phyloP scores from a whole-genome alignment of 2,888 invertebrate species.

The Diplazon laetatorius region DNA sequence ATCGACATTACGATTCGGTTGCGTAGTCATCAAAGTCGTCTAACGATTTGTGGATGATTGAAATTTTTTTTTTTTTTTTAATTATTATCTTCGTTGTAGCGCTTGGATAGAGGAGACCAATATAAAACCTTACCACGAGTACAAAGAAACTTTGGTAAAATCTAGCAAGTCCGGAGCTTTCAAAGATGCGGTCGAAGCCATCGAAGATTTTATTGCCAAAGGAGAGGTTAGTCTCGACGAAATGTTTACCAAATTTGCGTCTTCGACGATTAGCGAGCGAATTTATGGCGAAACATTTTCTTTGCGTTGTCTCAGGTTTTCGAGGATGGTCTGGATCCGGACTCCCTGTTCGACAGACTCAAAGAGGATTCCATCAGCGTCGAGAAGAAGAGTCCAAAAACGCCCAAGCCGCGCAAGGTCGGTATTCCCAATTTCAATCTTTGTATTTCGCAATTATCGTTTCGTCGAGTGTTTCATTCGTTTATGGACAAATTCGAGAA shows the following conservation, averaged over 20 bases:
- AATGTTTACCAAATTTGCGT: conserved; percentile 8
- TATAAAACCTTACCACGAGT: conserved; percentile 91
- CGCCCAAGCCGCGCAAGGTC: conserved; percentile 83
- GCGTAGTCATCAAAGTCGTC: not conserved
- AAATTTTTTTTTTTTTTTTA: no score
- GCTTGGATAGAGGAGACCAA: conserved; percentile 95
- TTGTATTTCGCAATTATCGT: no score
- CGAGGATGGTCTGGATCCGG: conserved; percentile 85
- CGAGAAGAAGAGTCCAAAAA: conserved; percentile 80
- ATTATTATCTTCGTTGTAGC: conserved; percentile 84
- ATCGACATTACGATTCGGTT: not conserved
- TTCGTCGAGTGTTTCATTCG: no score
- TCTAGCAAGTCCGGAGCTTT: conserved; percentile 90
- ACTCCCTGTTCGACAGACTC: conserved; percentile 89
- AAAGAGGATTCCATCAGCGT: conserved; percentile 84
- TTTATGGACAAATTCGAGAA: not conserved
- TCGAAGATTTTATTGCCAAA: conserved; percentile 90
- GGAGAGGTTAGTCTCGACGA: conserved; percentile 84
- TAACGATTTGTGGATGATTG: not conserved
- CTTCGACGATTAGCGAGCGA: conserved; percentile 2
- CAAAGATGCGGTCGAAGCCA: conserved; percentile 91
- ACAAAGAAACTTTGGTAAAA: conserved; percentile 90
- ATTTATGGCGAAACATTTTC: not conserved
- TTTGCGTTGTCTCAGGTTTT: conserved; percentile 80
- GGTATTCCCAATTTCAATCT: conserved; percentile 62